Evolutionary conservation across 2,888 invertebrate species (phyloP).

Genomic region (Apodemia hepburni): DNA sequence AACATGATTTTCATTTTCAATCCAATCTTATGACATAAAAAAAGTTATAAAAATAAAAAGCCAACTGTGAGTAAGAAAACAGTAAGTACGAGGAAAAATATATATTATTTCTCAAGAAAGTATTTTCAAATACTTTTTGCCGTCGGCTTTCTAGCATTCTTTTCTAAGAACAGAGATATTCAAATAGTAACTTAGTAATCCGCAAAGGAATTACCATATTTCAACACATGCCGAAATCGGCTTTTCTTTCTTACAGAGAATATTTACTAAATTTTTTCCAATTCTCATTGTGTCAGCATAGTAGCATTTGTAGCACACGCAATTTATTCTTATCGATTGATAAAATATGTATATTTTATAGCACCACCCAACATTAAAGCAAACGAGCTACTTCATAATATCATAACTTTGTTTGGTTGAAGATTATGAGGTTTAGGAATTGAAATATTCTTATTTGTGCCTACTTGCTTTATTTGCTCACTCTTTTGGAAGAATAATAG

Average conservation of each 20-base stretch:
- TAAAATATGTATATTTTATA: background rate
- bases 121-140: background rate
- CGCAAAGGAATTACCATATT: background rate
- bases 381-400: too few relatives aligned
- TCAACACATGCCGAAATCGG: constrained; percentile 6
- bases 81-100: background rate
- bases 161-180: background rate
- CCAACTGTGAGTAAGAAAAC: background rate
- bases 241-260: constrained; percentile 3
- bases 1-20: too few relatives aligned
- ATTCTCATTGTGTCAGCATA: background rate
- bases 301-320: background rate
- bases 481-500: too few relatives aligned
- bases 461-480: too few relatives aligned
- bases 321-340: background rate
- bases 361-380: too few relatives aligned
- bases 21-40: background rate
- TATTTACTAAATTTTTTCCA: background rate
- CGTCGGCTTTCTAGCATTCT: background rate
- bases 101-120: background rate
- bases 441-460: too few relatives aligned
- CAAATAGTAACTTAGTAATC: constrained; percentile 11
- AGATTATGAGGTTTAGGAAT: too few relatives aligned
- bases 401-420: too few relatives aligned
- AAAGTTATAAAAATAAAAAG: background rate